A percentile compares a stretch with the other conserved stretches of the same genome.
Conservation (phyloP, 2,797 vertebrate species). For the Parambassis ranga region DNA sequence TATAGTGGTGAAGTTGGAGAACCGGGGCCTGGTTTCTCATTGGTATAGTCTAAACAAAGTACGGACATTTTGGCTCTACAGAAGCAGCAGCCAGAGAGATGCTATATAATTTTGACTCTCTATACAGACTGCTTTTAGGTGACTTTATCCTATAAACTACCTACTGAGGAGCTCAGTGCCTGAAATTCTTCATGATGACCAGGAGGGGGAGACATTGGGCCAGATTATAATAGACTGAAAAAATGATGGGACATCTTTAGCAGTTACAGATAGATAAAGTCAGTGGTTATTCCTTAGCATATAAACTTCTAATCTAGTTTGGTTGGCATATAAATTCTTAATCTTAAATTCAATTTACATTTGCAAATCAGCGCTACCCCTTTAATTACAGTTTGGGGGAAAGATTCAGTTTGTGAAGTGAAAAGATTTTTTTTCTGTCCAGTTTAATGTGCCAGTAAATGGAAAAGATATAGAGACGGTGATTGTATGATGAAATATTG, state of each 20-base stretch:
- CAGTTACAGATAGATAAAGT: neutral
- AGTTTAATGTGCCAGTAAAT: slow-evolving; percentile 4
- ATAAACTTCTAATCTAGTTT: too few relatives aligned
- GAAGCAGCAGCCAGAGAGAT: too few relatives aligned
- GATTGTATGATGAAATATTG: slow-evolving; percentile 43
- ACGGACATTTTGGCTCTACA: too few relatives aligned
- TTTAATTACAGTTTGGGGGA: neutral
- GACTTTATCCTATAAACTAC: neutral
- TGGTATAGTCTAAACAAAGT: too few relatives aligned
- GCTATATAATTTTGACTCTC: too few relatives aligned
- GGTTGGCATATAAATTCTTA: neutral
- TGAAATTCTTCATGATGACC: neutral
- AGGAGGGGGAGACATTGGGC: slow-evolving; percentile 53
- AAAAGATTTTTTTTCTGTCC: neutral
- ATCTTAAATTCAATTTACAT: neutral
- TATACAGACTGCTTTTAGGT: too few relatives aligned
- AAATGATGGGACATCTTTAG: neutral
- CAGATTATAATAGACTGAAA: neutral
- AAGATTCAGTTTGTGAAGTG: neutral
- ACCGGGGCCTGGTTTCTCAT: too few relatives aligned
- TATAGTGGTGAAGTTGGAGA: too few relatives aligned
- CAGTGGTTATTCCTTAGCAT: too few relatives aligned
- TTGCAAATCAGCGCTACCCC: neutral
- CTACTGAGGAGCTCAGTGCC: neutral
- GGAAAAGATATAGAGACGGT: neutral